A percentile compares a stretch with the other conserved stretches of the same genome.
Conservation (phyloP, 2,113 vertebrate species). For the Phaetusa simplex region DNA sequence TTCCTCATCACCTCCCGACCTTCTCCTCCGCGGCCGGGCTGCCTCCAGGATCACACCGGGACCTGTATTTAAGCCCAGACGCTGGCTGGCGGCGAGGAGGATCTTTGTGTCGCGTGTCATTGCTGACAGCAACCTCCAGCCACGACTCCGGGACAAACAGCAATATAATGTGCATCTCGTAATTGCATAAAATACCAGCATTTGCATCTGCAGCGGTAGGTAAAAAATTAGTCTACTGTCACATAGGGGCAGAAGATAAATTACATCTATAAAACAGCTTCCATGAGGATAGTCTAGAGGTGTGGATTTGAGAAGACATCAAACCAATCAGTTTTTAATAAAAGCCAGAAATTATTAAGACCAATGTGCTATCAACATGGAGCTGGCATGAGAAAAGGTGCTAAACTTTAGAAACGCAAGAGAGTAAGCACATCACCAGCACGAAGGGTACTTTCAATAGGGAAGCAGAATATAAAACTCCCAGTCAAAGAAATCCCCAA, state of each 20-base stretch:
- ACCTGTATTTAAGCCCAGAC: accelerated
- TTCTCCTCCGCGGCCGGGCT: background rate
- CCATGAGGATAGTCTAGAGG: background rate
- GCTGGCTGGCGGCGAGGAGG: background rate
- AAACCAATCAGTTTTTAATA: background rate
- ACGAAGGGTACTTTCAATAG: background rate
- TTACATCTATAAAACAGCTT: background rate
- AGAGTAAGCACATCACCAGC: background rate
- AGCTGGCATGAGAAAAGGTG: background rate
- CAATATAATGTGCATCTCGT: accelerated
- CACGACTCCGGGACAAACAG: background rate
- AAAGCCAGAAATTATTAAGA: background rate
- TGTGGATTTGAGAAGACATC: background rate
- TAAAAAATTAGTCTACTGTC: background rate
- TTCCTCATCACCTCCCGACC: background rate
- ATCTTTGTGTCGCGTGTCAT: background rate
- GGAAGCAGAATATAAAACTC: background rate
- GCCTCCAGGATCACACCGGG: background rate
- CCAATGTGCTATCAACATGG: background rate
- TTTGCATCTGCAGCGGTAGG: background rate
- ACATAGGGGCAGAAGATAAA: background rate
- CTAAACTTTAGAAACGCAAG: background rate
- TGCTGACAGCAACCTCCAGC: background rate
- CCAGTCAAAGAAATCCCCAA: background rate
- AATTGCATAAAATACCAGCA: background rate